These are phyloP conservation scores for Melanostoma mellinum DNA, from an alignment of 2,888 invertebrate genomes.

Conservation along the genomic window DNA sequence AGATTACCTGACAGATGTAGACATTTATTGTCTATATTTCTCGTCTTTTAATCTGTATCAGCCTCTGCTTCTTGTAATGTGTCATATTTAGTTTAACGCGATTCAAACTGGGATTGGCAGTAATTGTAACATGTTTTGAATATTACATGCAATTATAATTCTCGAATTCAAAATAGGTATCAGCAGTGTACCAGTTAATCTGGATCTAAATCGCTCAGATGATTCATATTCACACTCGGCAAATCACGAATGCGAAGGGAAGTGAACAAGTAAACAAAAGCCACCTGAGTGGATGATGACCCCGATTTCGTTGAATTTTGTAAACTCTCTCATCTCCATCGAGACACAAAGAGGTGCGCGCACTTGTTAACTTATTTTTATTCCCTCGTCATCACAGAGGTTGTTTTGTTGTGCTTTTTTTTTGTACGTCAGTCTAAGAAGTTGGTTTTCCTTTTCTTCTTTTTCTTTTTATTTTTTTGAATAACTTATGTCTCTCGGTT, in stretches of 20 bases:
- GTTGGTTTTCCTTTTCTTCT: background rate
- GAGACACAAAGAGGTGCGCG: slow-evolving; percentile 25
- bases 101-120: slow-evolving; percentile 43
- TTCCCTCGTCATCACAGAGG: slow-evolving; percentile 20
- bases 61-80: slow-evolving; percentile 44
- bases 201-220: slow-evolving; percentile 21
- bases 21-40: slow-evolving; percentile 50
- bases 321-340: slow-evolving; percentile 14
- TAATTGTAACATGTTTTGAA: slow-evolving; percentile 49
- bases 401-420: slow-evolving; percentile 24
- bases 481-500: slow-evolving; percentile 19
- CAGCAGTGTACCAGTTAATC: slow-evolving; percentile 11
- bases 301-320: slow-evolving; percentile 45
- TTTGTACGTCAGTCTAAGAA: background rate
- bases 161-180: background rate
- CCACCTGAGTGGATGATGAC: slow-evolving; percentile 58
- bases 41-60: slow-evolving; percentile 33
- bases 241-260: slow-evolving; percentile 16
- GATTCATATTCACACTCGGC: slow-evolving; percentile 10
- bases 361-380: slow-evolving; percentile 52
- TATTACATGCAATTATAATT: slow-evolving; percentile 31
- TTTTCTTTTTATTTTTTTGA: slow-evolving; percentile 21
- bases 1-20: slow-evolving; percentile 53
- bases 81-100: slow-evolving; percentile 50
- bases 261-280: slow-evolving; percentile 20